phyloP scores from a whole-genome alignment of 1,140 invertebrate genomes.

The Aphis gossypii region DNA sequence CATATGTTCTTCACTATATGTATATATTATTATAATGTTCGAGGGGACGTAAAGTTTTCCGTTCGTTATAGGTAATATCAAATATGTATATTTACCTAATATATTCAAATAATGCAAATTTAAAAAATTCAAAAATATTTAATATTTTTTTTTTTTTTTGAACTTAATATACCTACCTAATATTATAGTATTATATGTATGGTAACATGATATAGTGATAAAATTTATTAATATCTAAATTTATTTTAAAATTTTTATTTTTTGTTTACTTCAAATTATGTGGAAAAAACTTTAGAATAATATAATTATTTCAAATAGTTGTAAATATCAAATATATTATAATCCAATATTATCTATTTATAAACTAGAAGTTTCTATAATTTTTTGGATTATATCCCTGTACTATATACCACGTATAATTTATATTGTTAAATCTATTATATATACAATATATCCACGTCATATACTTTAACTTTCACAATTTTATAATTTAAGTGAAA shows the following conservation, averaged over 20 bases:
- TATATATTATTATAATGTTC: slow-evolving; percentile 38
- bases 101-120: not conserved
- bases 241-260: not conserved
- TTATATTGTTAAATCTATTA: no score
- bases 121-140: not conserved
- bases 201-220: no score
- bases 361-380: no score
- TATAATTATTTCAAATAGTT: no score
- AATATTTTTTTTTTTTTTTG: not conserved
- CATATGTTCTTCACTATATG: not conserved
- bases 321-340: no score
- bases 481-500: no score
- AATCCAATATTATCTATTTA: no score
- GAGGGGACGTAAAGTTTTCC: slow-evolving; percentile 30
- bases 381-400: no score
- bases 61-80: not conserved
- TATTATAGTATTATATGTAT: not conserved
- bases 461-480: no score
- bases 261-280: not conserved
- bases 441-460: no score
- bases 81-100: slow-evolving; percentile 10
- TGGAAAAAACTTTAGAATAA: no score
- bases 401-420: no score
- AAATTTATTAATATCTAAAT: not conserved
- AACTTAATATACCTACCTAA: not conserved